Percentiles rank a stretch among this genome's conserved stretches.
Conservation (phyloP, 2,797 vertebrate genomes). For the Spondyliosoma cantharus region DNA sequence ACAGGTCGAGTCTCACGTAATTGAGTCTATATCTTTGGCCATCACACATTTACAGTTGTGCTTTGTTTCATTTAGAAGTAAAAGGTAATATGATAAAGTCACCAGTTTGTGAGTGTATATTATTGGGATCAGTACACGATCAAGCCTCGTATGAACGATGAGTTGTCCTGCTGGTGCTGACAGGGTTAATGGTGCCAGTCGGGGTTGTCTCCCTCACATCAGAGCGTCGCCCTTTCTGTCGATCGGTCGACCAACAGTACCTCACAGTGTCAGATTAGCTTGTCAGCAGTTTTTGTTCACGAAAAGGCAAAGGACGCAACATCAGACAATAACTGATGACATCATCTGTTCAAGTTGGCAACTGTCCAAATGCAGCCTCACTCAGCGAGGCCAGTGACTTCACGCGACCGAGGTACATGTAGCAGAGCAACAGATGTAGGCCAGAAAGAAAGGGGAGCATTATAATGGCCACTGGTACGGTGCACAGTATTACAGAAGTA, state of each 20-base stretch:
- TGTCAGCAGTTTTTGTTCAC: slow-evolving; percentile 37
- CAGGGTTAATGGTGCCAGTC: slow-evolving; percentile 8
- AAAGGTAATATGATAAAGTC: background rate
- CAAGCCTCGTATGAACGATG: background rate
- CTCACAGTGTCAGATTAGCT: slow-evolving; percentile 43
- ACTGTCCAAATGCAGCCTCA: slow-evolving; percentile 37
- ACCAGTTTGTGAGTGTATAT: background rate
- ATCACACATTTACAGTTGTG: no score
- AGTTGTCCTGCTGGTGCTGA: slow-evolving; percentile 3
- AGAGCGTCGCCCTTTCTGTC: slow-evolving; percentile 39
- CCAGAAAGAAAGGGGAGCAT: slow-evolving; percentile 45
- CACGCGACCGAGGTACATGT: slow-evolving; percentile 30
- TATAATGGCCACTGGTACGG: slow-evolving; percentile 24
- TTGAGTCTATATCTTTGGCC: no score
- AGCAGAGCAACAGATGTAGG: slow-evolving; percentile 19
- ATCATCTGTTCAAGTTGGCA: slow-evolving; percentile 56
- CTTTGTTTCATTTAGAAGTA: no score
- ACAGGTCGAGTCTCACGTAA: no score
- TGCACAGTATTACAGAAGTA: slow-evolving; percentile 38
- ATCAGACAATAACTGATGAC: slow-evolving; percentile 57
- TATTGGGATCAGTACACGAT: background rate
- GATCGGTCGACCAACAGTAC: slow-evolving; percentile 20
- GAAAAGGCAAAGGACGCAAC: slow-evolving; percentile 26
- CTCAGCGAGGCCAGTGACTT: slow-evolving; percentile 61
- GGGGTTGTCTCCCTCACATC: slow-evolving; percentile 49